phyloP scores from a whole-genome alignment of 2,888 invertebrate species.

The Synergus umbraculus region DNA sequence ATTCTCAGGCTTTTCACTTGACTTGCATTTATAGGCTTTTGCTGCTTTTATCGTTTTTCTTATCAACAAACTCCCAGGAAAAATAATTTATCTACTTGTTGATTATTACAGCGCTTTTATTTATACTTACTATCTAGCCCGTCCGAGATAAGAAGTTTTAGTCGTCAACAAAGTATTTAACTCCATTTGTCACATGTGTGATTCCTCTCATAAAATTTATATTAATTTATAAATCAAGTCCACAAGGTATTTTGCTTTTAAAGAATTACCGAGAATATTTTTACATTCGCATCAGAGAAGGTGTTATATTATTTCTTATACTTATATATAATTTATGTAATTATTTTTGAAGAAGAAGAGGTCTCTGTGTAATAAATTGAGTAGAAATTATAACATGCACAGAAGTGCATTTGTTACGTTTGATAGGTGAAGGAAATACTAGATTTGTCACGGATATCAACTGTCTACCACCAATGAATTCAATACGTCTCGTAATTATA shows the following conservation, averaged over 20 bases:
- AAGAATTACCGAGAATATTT: too few species aligned
- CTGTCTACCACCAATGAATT: slow-evolving; percentile 41
- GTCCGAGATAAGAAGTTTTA: not conserved
- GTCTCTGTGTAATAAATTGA: not conserved
- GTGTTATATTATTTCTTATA: not conserved
- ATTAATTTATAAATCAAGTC: not conserved
- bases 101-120: not conserved
- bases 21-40: not conserved
- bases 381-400: slow-evolving; percentile 48
- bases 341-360: too few species aligned
- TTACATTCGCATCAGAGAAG: too few species aligned
- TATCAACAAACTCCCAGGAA: not conserved
- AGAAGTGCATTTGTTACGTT: slow-evolving; percentile 41
- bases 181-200: not conserved
- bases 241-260: too few species aligned
- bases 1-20: not conserved
- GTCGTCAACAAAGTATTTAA: not conserved
- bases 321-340: not conserved
- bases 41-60: not conserved
- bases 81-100: not conserved
- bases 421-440: slow-evolving; percentile 55
- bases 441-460: slow-evolving; percentile 65
- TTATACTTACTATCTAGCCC: not conserved
- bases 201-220: not conserved
- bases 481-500: not conserved